phyloP scores from a whole-genome alignment of 2,113 vertebrate genomes.

The Syrmaticus mikado region DNA sequence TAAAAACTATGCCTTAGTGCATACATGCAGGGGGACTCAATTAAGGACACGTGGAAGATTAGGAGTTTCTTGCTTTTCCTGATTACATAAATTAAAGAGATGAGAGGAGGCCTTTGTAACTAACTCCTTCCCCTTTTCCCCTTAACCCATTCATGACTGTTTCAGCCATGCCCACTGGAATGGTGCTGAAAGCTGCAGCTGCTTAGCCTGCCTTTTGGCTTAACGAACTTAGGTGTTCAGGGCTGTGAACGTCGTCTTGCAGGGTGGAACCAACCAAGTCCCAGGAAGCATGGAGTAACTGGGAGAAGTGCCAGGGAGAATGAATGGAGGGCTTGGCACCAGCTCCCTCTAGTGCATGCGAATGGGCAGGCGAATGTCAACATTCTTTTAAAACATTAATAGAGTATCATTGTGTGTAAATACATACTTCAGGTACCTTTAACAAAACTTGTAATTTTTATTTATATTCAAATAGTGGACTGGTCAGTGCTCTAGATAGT shows the following conservation, averaged over 20 bases:
- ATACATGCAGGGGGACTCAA: background rate
- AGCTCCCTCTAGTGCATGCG: constrained; percentile 57
- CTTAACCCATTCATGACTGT: background rate
- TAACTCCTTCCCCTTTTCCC: background rate
- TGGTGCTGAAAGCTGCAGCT: background rate
- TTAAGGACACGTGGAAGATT: background rate
- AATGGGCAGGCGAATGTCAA: background rate
- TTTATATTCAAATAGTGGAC: background rate
- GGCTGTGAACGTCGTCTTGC: background rate
- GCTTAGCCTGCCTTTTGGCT: background rate
- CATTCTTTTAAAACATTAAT: background rate
- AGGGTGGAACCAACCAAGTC: background rate
- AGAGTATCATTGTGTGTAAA: background rate
- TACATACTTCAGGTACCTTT: background rate
- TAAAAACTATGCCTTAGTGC: background rate
- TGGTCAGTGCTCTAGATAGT: background rate
- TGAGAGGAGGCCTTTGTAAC: background rate
- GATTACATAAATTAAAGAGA: background rate
- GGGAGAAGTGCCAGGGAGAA: background rate
- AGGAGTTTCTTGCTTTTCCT: background rate
- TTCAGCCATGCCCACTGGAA: background rate
- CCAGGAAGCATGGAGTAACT: background rate
- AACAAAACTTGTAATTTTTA: background rate
- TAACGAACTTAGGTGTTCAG: background rate
- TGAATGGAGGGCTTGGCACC: background rate